These are phyloP conservation scores for Meloidogyne hapla DNA, from an alignment of 1,140 invertebrate genomes.

Conservation along the genomic window DNA sequence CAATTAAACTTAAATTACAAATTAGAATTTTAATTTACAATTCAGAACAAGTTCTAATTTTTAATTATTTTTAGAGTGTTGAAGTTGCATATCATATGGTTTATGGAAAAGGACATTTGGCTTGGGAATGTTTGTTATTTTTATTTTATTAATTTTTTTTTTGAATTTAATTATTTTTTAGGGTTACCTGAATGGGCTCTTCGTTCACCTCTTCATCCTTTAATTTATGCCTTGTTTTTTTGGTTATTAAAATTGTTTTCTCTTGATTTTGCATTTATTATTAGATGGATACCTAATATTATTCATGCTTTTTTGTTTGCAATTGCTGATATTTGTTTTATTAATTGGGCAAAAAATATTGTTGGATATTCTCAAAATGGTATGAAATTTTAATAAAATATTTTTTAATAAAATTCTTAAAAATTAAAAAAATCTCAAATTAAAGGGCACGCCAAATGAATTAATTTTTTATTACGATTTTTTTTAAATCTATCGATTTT, in stretches of 20 bases:
- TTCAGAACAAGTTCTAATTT: slow-evolving; percentile 8
- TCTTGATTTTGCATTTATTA: slow-evolving; percentile 23
- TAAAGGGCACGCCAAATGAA: too few relatives aligned
- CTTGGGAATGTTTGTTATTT: slow-evolving; percentile 41
- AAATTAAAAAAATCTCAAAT: too few relatives aligned
- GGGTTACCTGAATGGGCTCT: slow-evolving; percentile 27
- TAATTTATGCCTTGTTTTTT: slow-evolving; percentile 31
- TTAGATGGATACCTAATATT: slow-evolving; percentile 33
- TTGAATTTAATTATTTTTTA: not conserved
- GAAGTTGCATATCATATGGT: slow-evolving; percentile 44
- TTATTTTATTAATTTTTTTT: not conserved
- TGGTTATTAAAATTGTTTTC: slow-evolving; percentile 24
- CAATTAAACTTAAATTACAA: too few relatives aligned
- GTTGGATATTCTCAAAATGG: slow-evolving; percentile 11
- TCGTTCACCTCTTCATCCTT: slow-evolving; percentile 38
- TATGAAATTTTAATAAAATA: not conserved
- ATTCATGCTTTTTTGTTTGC: slow-evolving; percentile 42
- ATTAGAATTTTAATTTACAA: not conserved
- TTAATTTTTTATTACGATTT: too few relatives aligned
- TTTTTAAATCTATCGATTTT: too few relatives aligned
- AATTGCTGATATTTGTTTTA: slow-evolving; percentile 37
- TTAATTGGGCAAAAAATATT: slow-evolving; percentile 25
- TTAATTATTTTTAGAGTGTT: slow-evolving; percentile 38
- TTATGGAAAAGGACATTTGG: slow-evolving; percentile 36
- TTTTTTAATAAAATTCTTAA: not conserved